Percentiles rank a stretch among this genome's conserved stretches.
Conservation (phyloP, 2,113 vertebrate species). For the Pyxicephalus adspersus region DNA sequence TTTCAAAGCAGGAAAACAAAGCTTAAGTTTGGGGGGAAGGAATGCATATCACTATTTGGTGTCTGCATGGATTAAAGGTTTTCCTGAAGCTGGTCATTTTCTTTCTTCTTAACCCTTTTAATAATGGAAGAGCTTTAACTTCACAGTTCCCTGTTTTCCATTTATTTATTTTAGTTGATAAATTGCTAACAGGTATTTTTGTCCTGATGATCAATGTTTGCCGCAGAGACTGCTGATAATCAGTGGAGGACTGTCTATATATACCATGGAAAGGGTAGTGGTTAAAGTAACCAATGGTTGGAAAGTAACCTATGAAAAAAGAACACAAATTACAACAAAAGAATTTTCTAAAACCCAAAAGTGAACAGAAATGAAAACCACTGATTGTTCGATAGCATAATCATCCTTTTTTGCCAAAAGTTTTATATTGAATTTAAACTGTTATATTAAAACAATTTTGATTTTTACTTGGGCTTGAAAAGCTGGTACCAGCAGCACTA, state of each 20-base stretch:
- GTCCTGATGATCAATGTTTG: neutral
- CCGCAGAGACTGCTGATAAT: neutral
- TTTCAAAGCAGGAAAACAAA: conserved; percentile 50
- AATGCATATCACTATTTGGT: conserved; percentile 27
- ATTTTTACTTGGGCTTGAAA: no score
- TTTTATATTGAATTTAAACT: no score
- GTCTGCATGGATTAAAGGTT: neutral
- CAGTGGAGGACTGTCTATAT: neutral
- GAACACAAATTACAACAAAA: no score
- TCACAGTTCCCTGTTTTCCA: conserved; percentile 12
- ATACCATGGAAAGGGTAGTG: no score
- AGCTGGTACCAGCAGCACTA: no score
- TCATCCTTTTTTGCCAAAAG: no score
- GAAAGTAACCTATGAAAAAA: no score
- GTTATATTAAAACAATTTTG: no score
- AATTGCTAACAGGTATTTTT: conserved; percentile 35
- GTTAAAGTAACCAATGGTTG: no score
- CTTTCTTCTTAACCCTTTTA: conserved; percentile 44
- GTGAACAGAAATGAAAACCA: no score
- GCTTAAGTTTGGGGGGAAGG: conserved; percentile 19
- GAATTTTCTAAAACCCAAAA: no score
- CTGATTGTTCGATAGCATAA: no score
- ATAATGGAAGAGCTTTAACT: conserved; percentile 13
- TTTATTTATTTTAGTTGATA: neutral
- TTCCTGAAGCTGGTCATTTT: conserved; percentile 15